Evolutionary conservation across 1,140 invertebrate genomes (phyloP).

Genomic region (Drosophila watanabei): DNA sequence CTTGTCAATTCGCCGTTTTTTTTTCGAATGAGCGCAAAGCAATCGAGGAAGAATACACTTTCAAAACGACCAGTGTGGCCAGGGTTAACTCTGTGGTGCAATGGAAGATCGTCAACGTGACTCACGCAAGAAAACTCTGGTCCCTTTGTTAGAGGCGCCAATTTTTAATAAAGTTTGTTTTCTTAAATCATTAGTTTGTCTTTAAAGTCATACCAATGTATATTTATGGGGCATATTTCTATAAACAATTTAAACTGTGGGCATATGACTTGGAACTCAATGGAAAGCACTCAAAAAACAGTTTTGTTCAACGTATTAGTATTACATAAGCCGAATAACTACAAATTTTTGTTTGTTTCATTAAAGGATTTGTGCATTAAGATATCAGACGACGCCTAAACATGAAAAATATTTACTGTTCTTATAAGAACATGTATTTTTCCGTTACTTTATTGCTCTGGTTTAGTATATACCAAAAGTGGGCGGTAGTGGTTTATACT

Average conservation of each 20-base stretch:
- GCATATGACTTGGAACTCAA: too few species aligned
- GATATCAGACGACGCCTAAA: not conserved
- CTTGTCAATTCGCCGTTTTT: constrained; percentile 13
- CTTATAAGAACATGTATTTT: not conserved
- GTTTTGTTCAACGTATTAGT: too few species aligned
- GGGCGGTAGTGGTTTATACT: not conserved
- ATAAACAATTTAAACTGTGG: too few species aligned
- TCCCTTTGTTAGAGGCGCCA: not conserved
- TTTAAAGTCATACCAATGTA: too few species aligned
- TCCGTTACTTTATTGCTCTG: not conserved
- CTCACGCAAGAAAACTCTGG: not conserved
- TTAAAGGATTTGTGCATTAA: not conserved
- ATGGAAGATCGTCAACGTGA: not conserved
- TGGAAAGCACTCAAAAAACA: too few species aligned
- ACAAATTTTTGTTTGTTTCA: not conserved
- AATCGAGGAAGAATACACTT: not conserved
- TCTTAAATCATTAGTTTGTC: not conserved
- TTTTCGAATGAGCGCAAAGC: constrained; percentile 8
- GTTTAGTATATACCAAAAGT: not conserved
- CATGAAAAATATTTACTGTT: not conserved
- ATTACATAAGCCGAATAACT: too few species aligned
- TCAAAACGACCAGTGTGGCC: not conserved
- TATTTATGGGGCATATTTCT: too few species aligned
- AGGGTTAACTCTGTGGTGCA: not conserved
- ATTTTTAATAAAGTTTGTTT: not conserved